These are phyloP conservation scores for Mormyrus hasselquistii DNA, from an alignment of 2,797 vertebrate genomes.

Conservation along the genomic window DNA sequence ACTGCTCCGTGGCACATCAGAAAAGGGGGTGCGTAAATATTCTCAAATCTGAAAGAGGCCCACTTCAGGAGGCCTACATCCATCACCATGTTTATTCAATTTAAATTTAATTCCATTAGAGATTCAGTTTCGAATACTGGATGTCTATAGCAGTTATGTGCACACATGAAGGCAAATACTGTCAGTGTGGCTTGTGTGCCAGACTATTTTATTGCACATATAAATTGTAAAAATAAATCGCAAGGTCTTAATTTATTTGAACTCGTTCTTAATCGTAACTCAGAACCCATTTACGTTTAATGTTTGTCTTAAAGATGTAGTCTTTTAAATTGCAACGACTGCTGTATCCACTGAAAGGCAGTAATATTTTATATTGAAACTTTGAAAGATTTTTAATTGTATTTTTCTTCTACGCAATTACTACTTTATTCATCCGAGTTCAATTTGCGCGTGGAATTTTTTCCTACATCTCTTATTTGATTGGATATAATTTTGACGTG, in stretches of 20 bases:
- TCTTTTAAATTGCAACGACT: background rate
- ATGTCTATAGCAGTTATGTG: background rate
- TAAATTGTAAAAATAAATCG: background rate
- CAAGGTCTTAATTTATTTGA: background rate
- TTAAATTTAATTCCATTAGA: background rate
- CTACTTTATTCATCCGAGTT: background rate
- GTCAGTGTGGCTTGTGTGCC: background rate
- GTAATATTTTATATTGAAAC: conserved; percentile 1
- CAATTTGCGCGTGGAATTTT: background rate
- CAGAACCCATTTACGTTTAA: background rate
- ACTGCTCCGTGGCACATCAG: background rate
- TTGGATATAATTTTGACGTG: conserved; percentile 22
- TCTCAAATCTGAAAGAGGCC: background rate
- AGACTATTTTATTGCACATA: background rate
- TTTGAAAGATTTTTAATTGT: background rate
- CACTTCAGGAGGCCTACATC: background rate
- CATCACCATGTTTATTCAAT: background rate
- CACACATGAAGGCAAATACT: background rate
- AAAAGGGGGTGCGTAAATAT: background rate
- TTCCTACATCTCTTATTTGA: conserved; percentile 15
- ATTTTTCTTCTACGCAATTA: background rate
- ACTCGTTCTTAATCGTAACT: background rate
- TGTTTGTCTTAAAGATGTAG: background rate
- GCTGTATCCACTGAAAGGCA: background rate
- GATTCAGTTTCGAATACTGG: background rate